A percentile compares a stretch with the other conserved stretches of the same genome.
phyloP scores from a whole-genome alignment of 2,113 vertebrate genomes.

The Istiophorus platypterus region DNA sequence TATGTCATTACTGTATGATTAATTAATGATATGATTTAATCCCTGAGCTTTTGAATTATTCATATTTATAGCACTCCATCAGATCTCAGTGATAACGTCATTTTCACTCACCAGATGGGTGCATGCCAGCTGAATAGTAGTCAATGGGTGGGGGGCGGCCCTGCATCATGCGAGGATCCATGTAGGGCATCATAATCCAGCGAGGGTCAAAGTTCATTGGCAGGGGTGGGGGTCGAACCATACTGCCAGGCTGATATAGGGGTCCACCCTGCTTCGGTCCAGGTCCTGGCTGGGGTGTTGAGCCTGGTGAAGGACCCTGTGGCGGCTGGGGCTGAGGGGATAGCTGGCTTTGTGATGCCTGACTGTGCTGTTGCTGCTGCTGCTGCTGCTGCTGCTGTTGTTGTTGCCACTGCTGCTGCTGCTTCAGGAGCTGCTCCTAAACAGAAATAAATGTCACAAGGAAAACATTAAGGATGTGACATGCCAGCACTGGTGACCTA shows the following conservation, averaged over 20 bases:
- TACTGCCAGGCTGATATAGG: conserved; percentile 87
- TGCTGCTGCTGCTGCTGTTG: conserved; percentile 72
- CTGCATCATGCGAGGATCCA: conserved; percentile 94
- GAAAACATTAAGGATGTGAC: not conserved
- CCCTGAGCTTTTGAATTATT: not conserved
- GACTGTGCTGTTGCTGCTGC: conserved; percentile 83
- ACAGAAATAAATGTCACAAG: conserved; percentile 13
- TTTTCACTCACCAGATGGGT: conserved; percentile 87
- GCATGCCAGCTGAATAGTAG: conserved; percentile 90
- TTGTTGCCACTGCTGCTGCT: conserved; percentile 88
- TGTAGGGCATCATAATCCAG: conserved; percentile 97
- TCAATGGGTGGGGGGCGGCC: conserved; percentile 91
- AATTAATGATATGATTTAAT: not conserved
- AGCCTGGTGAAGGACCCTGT: conserved; percentile 81
- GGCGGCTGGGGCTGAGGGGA: conserved; percentile 82
- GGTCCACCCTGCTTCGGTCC: conserved; percentile 82
- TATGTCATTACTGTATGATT: not conserved
- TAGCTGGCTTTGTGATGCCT: conserved; percentile 81
- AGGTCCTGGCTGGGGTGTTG: conserved; percentile 79
- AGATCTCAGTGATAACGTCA: not conserved
- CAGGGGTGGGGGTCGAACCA: conserved; percentile 90
- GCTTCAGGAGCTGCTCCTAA: conserved; percentile 93
- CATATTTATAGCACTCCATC: not conserved
- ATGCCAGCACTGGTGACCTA: not conserved
- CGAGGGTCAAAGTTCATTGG: conserved; percentile 94